Evolutionary conservation across 2,113 vertebrate genomes (phyloP).

Genomic region (Onychostruthus taczanowskii): DNA sequence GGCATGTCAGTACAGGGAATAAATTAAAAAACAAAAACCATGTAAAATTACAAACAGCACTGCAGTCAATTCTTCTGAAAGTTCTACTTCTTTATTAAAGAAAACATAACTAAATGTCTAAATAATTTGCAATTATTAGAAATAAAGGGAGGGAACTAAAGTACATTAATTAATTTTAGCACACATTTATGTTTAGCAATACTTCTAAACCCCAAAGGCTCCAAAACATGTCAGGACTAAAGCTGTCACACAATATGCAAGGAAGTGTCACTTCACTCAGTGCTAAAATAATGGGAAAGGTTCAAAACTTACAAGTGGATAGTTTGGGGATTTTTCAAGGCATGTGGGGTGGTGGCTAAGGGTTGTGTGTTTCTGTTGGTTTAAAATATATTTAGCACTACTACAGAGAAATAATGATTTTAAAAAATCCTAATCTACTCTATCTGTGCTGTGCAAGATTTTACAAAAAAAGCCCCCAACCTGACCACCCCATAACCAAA

Average conservation of each 20-base stretch:
- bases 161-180: neutral
- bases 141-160: neutral
- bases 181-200: neutral
- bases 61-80: neutral
- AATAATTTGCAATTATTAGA: neutral
- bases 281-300: neutral
- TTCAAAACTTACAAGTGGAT: neutral
- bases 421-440: neutral
- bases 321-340: neutral
- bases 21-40: neutral
- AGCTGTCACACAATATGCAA: neutral
- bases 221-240: neutral
- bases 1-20: neutral
- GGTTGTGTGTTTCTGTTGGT: neutral
- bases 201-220: neutral
- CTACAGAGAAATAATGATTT: neutral
- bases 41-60: neutral
- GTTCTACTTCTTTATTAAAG: neutral
- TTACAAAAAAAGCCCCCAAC: neutral
- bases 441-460: neutral
- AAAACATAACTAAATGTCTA: neutral
- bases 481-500: neutral
- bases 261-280: neutral
- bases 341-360: neutral
- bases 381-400: neutral